Conservation (phyloP, 2,888 invertebrate genomes). For the Germaria angustata region DNA sequence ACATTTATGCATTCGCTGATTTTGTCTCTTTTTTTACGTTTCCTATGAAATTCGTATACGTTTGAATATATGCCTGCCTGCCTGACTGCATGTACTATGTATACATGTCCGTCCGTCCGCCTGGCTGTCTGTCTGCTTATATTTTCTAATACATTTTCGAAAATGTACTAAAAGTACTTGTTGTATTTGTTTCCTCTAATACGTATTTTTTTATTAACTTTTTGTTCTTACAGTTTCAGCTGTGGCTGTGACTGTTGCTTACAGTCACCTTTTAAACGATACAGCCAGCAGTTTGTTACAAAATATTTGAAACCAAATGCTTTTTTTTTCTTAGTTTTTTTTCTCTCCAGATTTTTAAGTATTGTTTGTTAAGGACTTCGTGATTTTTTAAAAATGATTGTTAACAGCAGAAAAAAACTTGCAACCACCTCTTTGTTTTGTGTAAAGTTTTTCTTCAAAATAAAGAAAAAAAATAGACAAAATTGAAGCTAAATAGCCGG, state of each 20-base stretch:
- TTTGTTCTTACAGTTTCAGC: conserved; percentile 17
- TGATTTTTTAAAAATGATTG: conserved; percentile 64
- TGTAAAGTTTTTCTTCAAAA: conserved; percentile 9
- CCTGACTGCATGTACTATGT: neutral
- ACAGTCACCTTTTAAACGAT: conserved; percentile 40
- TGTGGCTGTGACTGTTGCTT: conserved; percentile 27
- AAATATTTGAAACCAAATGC: conserved; percentile 36
- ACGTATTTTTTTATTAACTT: conserved; percentile 24
- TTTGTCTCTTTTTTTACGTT: conserved; percentile 31
- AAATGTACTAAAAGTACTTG: conserved; percentile 21
- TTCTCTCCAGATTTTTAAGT: conserved; percentile 28
- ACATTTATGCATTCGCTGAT: conserved; percentile 30
- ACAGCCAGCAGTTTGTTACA: conserved; percentile 42
- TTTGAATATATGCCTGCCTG: conserved; percentile 19
- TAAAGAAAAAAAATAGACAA: conserved; percentile 19
- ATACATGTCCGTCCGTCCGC: neutral
- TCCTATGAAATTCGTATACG: conserved; percentile 57
- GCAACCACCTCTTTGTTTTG: conserved; percentile 12
- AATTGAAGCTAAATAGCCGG: conserved; percentile 44
- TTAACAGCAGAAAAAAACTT: conserved; percentile 28
- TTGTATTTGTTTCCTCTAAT: conserved; percentile 19
- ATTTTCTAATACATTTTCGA: conserved; percentile 45
- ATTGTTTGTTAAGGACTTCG: conserved; percentile 66
- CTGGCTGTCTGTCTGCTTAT: neutral
- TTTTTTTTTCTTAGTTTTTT: neutral